These are phyloP conservation scores for Alectura lathami DNA, from an alignment of 2,113 vertebrate species.

Conservation along the genomic window DNA sequence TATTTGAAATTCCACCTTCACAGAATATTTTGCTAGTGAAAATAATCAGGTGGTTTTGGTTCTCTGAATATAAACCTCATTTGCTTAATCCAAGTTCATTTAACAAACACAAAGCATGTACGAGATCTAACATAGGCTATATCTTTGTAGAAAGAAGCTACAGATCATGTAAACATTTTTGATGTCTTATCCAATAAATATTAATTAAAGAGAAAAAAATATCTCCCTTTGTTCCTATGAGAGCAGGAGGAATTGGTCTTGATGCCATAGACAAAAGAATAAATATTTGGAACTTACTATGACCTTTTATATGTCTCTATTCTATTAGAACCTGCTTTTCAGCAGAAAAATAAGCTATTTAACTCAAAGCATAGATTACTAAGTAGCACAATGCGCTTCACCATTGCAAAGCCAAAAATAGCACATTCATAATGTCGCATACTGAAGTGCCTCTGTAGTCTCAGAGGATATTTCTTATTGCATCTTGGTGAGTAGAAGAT, in stretches of 20 bases:
- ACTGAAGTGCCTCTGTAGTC: background rate
- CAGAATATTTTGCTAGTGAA: background rate
- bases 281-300: background rate
- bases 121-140: background rate
- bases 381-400: background rate
- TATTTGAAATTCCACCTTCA: background rate
- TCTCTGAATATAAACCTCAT: background rate
- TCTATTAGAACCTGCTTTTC: background rate
- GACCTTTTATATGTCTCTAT: background rate
- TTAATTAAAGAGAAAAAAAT: fast-evolving
- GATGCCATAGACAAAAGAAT: background rate
- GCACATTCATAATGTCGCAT: constrained; percentile 16
- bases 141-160: background rate
- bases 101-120: background rate
- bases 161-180: background rate
- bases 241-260: background rate
- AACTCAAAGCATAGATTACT: constrained; percentile 30
- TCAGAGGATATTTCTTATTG: constrained; percentile 58
- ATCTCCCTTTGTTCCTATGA: background rate
- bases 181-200: background rate
- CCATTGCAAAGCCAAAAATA: constrained; percentile 13
- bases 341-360: constrained; percentile 29
- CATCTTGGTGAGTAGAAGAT: constrained; percentile 38
- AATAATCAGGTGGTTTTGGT: background rate
- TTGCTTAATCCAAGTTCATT: background rate